Evolutionary conservation across 2,888 invertebrate species (phyloP), one percentile per base, ranked within the genome.

Genomic region (Tinea trinotella): DNA sequence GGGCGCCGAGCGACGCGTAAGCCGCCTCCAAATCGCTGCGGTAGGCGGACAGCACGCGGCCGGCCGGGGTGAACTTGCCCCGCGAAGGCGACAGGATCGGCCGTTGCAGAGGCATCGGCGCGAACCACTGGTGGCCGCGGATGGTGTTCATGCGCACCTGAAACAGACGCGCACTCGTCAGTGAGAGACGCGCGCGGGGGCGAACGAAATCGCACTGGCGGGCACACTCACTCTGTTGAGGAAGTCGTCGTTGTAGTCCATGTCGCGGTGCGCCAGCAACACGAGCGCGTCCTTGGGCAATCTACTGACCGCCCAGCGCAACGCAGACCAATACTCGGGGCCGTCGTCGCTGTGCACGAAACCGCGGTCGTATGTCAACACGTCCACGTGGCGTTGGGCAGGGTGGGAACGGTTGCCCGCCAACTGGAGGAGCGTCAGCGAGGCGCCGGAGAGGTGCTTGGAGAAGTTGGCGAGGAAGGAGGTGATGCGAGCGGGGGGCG

Each of bases 111-210:
- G 34, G 17, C 13, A 13, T 13, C 53, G 36, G 34, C 18, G 15
- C 18, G 17, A 19, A 99, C 64, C 97, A 91, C 87, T 98, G 98
- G 77, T 91, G 92, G 60, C 93, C 92, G 60, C 87, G 82, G 59
- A 99, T 95, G 1, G 97, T 97, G 79, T 98, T 98, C 95, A 99
- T 97, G 57, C 98, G 91, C 9, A 97, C 93, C 93, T 93, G 71
- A 15, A 46, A 18, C 12, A 35, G 18, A 3, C 6, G 15, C 1
- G 5, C 7, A 3, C 17, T 5, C 22, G 30, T 34, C 2, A 17
- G 18, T 7, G n/a, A 7, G 12, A 18, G 10, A 18, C n/a, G 6
- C 4, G n/a, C n/a, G n/a, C n/a, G n/a, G 5, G 20, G 22, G 1
- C 2, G 10, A 6, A 44, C 13, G 13, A 5, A 5, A n/a, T 44